phyloP scores from a whole-genome alignment of 2,113 vertebrate species.

The Tragulus kanchil region DNA sequence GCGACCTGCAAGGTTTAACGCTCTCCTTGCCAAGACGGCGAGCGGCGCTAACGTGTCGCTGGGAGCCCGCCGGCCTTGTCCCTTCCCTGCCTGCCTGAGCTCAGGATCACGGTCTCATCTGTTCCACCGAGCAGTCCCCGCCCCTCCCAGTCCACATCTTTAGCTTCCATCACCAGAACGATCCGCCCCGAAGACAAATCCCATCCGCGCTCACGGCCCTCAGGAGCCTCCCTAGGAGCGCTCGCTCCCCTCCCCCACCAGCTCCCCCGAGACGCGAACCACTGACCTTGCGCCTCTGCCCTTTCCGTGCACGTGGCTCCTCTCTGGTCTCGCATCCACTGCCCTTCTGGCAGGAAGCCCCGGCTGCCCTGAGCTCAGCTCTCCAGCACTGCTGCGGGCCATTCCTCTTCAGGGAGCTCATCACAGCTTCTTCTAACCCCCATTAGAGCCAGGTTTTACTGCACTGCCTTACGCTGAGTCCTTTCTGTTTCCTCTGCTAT shows the following conservation, averaged over 20 bases:
- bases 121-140: no score
- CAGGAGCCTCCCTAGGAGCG: fast-evolving
- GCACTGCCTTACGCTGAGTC: fast-evolving
- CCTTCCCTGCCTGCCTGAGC: not conserved
- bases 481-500: not conserved
- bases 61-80: no score
- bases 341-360: not conserved
- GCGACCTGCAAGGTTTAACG: not conserved
- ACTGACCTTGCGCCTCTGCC: not conserved
- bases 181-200: not conserved
- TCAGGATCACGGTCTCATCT: not conserved
- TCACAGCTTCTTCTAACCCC: not conserved
- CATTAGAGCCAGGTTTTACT: fast-evolving
- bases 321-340: no score
- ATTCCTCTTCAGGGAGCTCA: not conserved
- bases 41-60: no score
- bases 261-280: not conserved
- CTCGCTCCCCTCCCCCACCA: not conserved
- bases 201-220: not conserved
- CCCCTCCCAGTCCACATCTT: fast-evolving
- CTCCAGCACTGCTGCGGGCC: no score
- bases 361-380: not conserved
- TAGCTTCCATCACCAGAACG: not conserved
- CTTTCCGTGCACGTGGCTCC: not conserved
- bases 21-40: not conserved